Evolutionary conservation across 1,140 invertebrate species (phyloP).

Genomic region (Magallana angulata): DNA sequence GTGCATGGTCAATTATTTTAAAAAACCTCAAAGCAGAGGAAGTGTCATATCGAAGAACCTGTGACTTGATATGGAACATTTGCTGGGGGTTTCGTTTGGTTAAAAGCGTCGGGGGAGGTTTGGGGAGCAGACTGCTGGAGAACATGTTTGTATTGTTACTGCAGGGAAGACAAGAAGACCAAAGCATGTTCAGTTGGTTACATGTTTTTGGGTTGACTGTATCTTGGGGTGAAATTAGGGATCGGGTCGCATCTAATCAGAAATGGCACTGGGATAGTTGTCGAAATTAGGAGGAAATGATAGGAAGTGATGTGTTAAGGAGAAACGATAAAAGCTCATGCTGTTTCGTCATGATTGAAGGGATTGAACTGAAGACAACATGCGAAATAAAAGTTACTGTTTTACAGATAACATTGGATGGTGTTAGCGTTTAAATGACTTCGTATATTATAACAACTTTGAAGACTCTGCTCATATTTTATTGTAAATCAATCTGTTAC

Average conservation of each 20-base stretch:
- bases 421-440: too few relatives aligned
- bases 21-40: neutral
- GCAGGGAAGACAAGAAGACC: neutral
- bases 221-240: neutral
- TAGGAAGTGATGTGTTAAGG: too few relatives aligned
- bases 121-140: neutral
- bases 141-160: conserved; percentile 11
- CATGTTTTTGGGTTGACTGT: neutral
- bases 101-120: conserved; percentile 10
- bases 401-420: too few relatives aligned
- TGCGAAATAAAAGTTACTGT: too few relatives aligned
- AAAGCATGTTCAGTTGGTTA: neutral
- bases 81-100: neutral
- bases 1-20: neutral
- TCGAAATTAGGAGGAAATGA: too few relatives aligned
- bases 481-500: too few relatives aligned
- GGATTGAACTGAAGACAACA: too few relatives aligned
- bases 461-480: too few relatives aligned
- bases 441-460: too few relatives aligned
- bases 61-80: conserved; percentile 17
- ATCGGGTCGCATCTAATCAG: neutral
- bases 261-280: too few relatives aligned
- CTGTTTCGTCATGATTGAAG: too few relatives aligned
- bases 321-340: too few relatives aligned
- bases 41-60: conserved; percentile 19